Percentiles rank a stretch among this genome's conserved stretches.
Evolutionary conservation across 2,797 vertebrate species (phyloP).

Genomic region (Xerus rutilus): DNA sequence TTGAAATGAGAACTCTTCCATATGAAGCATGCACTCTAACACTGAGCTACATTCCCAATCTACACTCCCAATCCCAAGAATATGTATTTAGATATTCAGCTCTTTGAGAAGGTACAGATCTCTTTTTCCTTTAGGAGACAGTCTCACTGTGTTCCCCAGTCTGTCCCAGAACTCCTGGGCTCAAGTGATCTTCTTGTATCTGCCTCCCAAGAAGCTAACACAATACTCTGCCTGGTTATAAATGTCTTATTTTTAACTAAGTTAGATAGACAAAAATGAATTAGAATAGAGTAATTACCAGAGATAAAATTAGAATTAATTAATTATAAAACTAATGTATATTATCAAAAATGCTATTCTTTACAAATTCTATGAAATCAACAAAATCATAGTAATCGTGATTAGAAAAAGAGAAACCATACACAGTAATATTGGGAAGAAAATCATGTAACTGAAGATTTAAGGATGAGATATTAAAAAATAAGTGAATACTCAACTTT

Average conservation of each 20-base stretch:
- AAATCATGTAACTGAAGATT: background rate
- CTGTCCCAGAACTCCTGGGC: background rate
- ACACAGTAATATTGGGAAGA: background rate
- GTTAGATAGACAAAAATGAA: background rate
- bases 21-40: background rate
- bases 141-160: background rate
- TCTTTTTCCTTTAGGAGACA: background rate
- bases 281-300: background rate
- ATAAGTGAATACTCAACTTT: background rate
- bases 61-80: background rate
- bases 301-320: background rate
- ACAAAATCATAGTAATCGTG: background rate
- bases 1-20: background rate
- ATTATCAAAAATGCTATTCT: background rate
- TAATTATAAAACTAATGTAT: background rate
- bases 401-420: background rate
- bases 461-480: background rate
- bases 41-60: background rate
- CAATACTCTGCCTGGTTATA: no score
- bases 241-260: conserved; percentile 19
- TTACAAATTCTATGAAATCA: background rate
- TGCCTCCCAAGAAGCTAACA: background rate
- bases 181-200: background rate
- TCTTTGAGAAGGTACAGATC: background rate
- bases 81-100: background rate